Percentiles rank a stretch among this genome's conserved stretches.
Evolutionary conservation across 2,888 invertebrate species (phyloP).

Genomic region (Cloeon dipterum): DNA sequence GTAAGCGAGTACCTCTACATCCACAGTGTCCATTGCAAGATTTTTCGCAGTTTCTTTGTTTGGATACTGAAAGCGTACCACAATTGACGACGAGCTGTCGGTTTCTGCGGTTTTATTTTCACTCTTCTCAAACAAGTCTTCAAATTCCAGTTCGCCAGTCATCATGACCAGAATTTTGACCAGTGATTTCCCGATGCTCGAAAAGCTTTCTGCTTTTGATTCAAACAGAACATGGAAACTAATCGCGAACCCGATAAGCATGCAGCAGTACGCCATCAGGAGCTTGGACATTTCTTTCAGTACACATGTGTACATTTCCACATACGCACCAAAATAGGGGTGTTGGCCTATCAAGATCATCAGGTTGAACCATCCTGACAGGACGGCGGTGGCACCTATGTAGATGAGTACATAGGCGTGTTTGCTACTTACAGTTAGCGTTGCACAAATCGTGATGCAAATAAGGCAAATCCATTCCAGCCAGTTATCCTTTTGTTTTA

Average conservation of each 20-base stretch:
- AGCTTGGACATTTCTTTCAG: constrained; percentile 70
- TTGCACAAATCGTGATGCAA: no score
- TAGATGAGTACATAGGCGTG: background rate
- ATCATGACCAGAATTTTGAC: constrained; percentile 74
- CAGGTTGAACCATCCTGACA: constrained; percentile 72
- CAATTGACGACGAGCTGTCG: no score
- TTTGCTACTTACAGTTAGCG: no score
- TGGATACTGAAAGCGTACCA: no score
- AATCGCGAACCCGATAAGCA: constrained; percentile 65
- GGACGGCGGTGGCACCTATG: constrained; percentile 59
- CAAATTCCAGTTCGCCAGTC: constrained; percentile 65
- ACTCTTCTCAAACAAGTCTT: constrained; percentile 35
- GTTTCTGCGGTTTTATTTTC: no score
- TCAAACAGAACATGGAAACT: constrained; percentile 77
- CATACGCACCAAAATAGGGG: constrained; percentile 71
- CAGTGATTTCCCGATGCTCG: constrained; percentile 38
- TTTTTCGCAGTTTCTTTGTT: no score
- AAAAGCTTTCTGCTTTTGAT: constrained; percentile 48
- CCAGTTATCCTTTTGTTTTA: constrained; percentile 62
- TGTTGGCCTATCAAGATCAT: constrained; percentile 74
- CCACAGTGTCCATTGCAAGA: background rate
- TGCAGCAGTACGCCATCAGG: constrained; percentile 64
- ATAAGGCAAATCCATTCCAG: constrained; percentile 73
- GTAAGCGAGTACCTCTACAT: constrained; percentile 22
- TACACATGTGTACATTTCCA: constrained; percentile 75